Evolutionary conservation across 2,797 vertebrate species (phyloP), one percentile per base, ranked within the genome.

Genomic region (Florisuga fusca): DNA sequence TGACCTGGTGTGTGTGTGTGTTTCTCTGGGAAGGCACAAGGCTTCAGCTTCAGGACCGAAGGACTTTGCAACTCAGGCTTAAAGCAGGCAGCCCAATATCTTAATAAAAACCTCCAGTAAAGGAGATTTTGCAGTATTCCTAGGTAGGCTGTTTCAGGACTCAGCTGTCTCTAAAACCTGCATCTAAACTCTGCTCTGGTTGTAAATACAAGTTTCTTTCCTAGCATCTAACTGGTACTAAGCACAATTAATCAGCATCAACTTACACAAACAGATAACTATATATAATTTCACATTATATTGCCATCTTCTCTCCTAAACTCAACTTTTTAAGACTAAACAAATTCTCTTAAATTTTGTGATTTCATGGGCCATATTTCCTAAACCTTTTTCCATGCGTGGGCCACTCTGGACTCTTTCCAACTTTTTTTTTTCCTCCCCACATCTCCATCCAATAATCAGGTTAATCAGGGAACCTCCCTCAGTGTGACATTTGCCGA

Each of bases 281-380:
- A 1, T 11, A 1, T 11, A 13, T n/a, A 0, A 0, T 61, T 48
- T 71, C n/a, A 36, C 23, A 1, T 46, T 55, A 7, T 69, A 18
- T 2, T 50, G 46, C 10, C 1, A 15, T 6, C 11, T 36, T 66
- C 23, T 68, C 45, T 12, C 13, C 12, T 46, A 62, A 68, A 61
- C 38, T 41, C 64, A 1, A 2, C n/a, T 89, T 80, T 80, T 72
- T 19, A 36, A 38, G 33, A 69, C 16, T 43, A 62, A 91, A 57
- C 58, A 69, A 57, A 34, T 63, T 53, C 18, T 75, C 5, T 1
- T 3, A 38, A 15, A 23, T 20, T 23, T 80, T 25, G 7, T 12
- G 26, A 38, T 45, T 13, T 54, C 64, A 11, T 1, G 55, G 36
- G 46, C 29, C 1, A 0, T 57, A 19, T 53, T 73, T 72, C 46